These are phyloP conservation scores for Tautogolabrus adspersus DNA, from an alignment of 2,113 vertebrate species.

Conservation along the genomic window DNA sequence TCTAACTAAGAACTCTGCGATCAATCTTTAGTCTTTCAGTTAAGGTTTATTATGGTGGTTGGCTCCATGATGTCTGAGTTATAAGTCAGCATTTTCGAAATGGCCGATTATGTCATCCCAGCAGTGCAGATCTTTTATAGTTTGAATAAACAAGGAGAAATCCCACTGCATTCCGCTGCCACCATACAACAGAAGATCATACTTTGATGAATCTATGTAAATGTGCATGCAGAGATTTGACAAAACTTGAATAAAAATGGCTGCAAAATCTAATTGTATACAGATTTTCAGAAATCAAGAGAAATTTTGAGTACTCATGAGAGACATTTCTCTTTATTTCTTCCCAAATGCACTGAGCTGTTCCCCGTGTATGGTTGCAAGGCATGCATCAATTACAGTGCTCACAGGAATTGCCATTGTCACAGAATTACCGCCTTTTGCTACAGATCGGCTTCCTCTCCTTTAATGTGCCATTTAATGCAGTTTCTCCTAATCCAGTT, in stretches of 20 bases:
- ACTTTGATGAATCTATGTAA: background rate
- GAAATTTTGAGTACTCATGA: conserved; percentile 24
- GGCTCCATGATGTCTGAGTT: conserved; percentile 79
- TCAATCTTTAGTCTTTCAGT: conserved; percentile 80
- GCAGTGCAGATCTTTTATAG: conserved; percentile 64
- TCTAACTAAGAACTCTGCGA: conserved; percentile 79
- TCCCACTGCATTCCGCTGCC: conserved; percentile 5
- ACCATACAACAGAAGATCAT: background rate
- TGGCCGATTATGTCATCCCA: conserved; percentile 76
- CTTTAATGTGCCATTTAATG: conserved; percentile 80
- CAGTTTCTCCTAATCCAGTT: conserved; percentile 78
- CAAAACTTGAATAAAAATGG: conserved; percentile 5
- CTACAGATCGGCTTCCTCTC: conserved; percentile 60
- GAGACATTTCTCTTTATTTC: conserved; percentile 50
- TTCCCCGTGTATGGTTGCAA: conserved; percentile 71
- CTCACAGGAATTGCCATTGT: conserved; percentile 72
- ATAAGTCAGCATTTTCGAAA: conserved; percentile 66
- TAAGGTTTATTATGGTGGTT: conserved; percentile 75
- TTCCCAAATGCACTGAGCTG: conserved; percentile 60
- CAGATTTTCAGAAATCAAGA: conserved; percentile 4
- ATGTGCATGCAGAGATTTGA: conserved; percentile 33
- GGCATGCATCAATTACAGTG: conserved; percentile 80
- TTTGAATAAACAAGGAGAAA: conserved; percentile 64
- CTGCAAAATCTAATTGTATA: background rate
- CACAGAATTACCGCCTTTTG: conserved; percentile 72